Conservation (phyloP, 2,797 vertebrate species). For the Helicolenus hilgendorfi region DNA sequence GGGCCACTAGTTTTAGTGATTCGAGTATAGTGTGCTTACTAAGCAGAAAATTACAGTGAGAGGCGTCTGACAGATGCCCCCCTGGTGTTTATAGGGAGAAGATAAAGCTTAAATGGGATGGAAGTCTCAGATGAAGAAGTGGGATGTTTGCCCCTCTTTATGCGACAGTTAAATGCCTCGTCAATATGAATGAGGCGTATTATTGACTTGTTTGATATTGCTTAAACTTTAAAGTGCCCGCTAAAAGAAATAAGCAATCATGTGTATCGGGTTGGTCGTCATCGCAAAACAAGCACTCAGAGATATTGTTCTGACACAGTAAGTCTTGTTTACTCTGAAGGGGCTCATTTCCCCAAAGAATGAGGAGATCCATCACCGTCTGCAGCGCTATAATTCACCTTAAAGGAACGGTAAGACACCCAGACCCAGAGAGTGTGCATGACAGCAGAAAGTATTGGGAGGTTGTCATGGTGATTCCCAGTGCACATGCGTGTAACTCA, state of each 20-base stretch:
- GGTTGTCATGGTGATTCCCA: not conserved
- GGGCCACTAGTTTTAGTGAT: constrained; percentile 56
- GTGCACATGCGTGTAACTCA: not conserved
- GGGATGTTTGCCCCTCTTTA: not conserved
- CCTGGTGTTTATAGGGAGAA: constrained; percentile 10
- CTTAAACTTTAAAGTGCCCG: not conserved
- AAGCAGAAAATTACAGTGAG: constrained; percentile 23
- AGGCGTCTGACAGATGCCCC: not conserved
- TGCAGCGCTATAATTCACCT: not conserved
- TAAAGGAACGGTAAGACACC: not conserved
- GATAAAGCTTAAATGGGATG: constrained; percentile 37
- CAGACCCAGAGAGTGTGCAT: not conserved
- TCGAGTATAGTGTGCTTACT: constrained; percentile 53
- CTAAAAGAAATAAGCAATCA: not conserved
- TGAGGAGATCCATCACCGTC: not conserved
- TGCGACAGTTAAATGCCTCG: not conserved
- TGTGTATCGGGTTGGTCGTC: not conserved
- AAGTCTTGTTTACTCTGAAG: constrained; percentile 6
- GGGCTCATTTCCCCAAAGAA: not conserved
- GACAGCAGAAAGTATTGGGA: not conserved
- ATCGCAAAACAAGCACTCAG: not conserved
- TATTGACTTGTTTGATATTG: not conserved
- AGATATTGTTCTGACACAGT: not conserved
- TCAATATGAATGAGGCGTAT: not conserved
- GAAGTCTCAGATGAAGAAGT: constrained; percentile 1